Percentiles rank a stretch among this genome's conserved stretches.
These are phyloP conservation scores for Phymastichus coffea DNA, from an alignment of 1,140 invertebrate species.

Conservation along the genomic window DNA sequence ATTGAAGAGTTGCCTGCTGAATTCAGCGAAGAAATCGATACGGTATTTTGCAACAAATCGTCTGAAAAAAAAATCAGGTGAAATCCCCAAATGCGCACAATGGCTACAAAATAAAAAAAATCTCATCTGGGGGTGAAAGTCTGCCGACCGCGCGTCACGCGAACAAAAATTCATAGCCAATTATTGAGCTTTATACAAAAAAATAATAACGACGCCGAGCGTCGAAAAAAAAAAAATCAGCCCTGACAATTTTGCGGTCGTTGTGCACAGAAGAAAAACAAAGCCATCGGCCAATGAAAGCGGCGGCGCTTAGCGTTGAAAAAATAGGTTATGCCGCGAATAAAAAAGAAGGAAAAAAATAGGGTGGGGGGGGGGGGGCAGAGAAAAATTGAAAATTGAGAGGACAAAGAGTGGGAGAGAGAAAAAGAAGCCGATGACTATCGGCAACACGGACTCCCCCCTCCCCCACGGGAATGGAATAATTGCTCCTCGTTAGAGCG, in stretches of 20 bases:
- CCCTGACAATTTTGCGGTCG: too few species aligned
- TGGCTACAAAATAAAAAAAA: too few species aligned
- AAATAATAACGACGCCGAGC: not conserved
- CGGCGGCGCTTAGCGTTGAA: conserved; percentile 1
- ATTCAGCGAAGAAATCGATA: too few species aligned
- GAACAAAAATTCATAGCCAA: not conserved
- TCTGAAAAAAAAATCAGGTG: too few species aligned
- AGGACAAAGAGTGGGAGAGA: not conserved
- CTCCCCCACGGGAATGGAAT: not conserved
- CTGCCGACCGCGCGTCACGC: too few species aligned
- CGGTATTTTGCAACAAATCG: too few species aligned
- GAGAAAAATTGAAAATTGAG: conserved; percentile 10
- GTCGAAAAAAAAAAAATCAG: not conserved
- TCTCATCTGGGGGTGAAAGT: too few species aligned
- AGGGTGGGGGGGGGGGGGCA: not conserved
- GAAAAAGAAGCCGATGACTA: not conserved
- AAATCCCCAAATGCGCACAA: too few species aligned
- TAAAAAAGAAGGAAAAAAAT: not conserved
- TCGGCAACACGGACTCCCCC: not conserved
- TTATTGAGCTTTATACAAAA: not conserved
- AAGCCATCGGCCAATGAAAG: not conserved
- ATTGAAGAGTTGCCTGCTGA: too few species aligned
- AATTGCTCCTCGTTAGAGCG: conserved; percentile 23
- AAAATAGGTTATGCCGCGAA: conserved; percentile 1
- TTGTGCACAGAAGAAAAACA: not conserved